These are phyloP conservation scores for Enhydra lutris DNA, from an alignment of 2,113 vertebrate species.

Conservation along the genomic window DNA sequence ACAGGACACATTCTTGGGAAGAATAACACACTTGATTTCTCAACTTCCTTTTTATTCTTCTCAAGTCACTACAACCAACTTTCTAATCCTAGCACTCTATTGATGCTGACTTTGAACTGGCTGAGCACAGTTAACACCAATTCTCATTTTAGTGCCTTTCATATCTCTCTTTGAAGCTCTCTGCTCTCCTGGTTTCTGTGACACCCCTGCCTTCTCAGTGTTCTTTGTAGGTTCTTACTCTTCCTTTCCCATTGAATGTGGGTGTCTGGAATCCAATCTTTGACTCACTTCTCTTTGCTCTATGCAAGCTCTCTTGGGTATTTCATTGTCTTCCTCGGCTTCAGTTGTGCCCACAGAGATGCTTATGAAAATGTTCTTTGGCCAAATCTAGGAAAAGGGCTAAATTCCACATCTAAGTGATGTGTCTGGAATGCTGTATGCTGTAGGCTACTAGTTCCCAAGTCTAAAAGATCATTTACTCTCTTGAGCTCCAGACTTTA, in stretches of 20 bases:
- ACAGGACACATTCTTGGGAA: slow-evolving; percentile 1
- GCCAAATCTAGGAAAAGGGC: not conserved
- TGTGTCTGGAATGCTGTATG: not conserved
- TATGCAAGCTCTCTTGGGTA: not conserved
- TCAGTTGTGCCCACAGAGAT: not conserved
- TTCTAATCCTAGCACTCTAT: not conserved
- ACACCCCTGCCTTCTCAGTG: not conserved
- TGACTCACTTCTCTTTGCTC: not conserved
- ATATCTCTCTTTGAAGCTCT: not conserved
- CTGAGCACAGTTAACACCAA: not conserved
- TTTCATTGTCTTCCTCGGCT: not conserved
- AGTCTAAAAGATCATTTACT: not conserved
- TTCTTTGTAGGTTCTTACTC: not conserved
- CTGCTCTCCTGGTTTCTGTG: not conserved
- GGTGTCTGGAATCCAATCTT: not conserved
- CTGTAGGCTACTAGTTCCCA: not conserved
- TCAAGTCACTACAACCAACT: not conserved
- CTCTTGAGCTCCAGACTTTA: not conserved
- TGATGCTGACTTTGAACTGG: not conserved
- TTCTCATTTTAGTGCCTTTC: not conserved
- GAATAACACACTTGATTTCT: slow-evolving; percentile 10
- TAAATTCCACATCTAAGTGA: not conserved
- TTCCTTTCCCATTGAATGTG: not conserved
- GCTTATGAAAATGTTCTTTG: not conserved
- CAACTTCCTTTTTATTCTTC: not conserved